These are phyloP conservation scores for human (Homo sapiens) DNA, from an alignment of 2,113 vertebrate genomes.

Conservation along the genomic window GRCh38 chr3:35374001-35374500, in stretches of 20 bases:
- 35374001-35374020: too few relatives aligned
- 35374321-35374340: rapidly evolving
- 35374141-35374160: background rate
- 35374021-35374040: too few relatives aligned
- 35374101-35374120: background rate
- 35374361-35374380: background rate
- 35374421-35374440: background rate
- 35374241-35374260: background rate
- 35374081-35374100: too few relatives aligned
- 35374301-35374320: background rate
- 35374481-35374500: background rate
- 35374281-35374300: background rate
- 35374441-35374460: background rate
- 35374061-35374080: too few relatives aligned
- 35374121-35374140: background rate
- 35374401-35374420: background rate
- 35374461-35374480: background rate
- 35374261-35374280: background rate
- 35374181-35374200: background rate
- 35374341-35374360: background rate
- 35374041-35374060: too few relatives aligned
- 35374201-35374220: background rate
- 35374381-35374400: background rate
- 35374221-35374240: background rate
- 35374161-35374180: background rate